Evolutionary conservation across 2,888 invertebrate genomes (phyloP), one percentile per base, ranked within the genome.

Genomic region (Lasioglossum zephyrum): DNA sequence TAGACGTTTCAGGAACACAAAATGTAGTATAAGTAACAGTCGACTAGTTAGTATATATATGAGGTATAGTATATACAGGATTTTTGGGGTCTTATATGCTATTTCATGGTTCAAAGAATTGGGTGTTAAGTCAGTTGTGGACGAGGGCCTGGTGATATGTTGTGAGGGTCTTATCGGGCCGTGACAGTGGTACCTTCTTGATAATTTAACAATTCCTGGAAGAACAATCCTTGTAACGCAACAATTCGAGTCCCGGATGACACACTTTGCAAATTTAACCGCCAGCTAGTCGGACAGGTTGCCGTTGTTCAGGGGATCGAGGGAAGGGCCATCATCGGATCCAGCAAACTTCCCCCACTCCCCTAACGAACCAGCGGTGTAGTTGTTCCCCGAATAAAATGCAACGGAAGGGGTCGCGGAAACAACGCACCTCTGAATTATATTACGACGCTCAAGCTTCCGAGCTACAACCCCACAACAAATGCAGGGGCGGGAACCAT

Each of bases 251-350:
- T 11, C 11, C 11, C n/a, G n/a, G 57, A n/a, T 57, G 4, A 9
- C n/a, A 11, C 9, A 11, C n/a, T 57, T 57, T n/a, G n/a, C 1
- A 57, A 57, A n/a, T 57, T n/a, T 57, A 22, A n/a, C n/a, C n/a
- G 1, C 4, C n/a, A 11, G n/a, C 4, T 57, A 57, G 73, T 83
- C 79, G 77, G 87, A 85, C 87, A 85, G 86, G 86, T 86, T 86
- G 82, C 82, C 85, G 77, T 73, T 83, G 57, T 86, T 81, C 83
- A 49, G 63, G 77, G 49, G 80, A 66, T 18, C 11, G 47, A 16
- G 60, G 44, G 49, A 26, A 22, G 36, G 66, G n/a, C 60, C 53
- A 69, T 77, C 74, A 60, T 74, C 73, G 74, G 70, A 53, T 74
- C 41, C 70, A 76, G 78, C 70, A 74, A 26, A 6, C n/a, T 57